Percentiles rank a stretch among this genome's conserved stretches.
Conservation (phyloP, 2,113 vertebrate species). For the Tretioscincus oriximinensis region DNA sequence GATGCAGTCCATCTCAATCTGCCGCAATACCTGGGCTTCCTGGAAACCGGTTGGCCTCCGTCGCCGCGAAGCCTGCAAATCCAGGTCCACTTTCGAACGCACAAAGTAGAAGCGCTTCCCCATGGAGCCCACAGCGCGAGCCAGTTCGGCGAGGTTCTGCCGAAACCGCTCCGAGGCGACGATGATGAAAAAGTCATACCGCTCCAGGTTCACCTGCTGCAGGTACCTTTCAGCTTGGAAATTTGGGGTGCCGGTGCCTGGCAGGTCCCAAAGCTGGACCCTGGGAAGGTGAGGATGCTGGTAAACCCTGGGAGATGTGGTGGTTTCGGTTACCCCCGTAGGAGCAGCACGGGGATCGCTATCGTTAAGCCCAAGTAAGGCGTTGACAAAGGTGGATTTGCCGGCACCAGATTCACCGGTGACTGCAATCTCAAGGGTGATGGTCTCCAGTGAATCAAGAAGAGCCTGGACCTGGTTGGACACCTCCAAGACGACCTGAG, state of each 20-base stretch:
- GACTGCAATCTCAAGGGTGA: slow-evolving; percentile 58
- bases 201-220: slow-evolving; percentile 40
- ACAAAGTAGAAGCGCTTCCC: slow-evolving; percentile 65
- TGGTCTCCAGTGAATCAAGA: slow-evolving; percentile 15
- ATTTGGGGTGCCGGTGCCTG: slow-evolving; percentile 58
- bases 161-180: slow-evolving; percentile 59
- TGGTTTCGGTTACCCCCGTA: slow-evolving; percentile 64
- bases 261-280: slow-evolving; percentile 62
- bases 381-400: slow-evolving; percentile 67
- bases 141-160: slow-evolving; percentile 45
- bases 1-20: background rate
- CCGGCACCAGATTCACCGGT: slow-evolving; percentile 64
- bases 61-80: slow-evolving; percentile 16
- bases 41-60: background rate
- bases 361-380: slow-evolving; percentile 54
- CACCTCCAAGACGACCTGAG: slow-evolving; percentile 1
- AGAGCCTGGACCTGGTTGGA: slow-evolving; percentile 12
- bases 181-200: slow-evolving; percentile 66
- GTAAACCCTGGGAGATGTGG: slow-evolving; percentile 35
- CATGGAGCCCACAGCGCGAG: slow-evolving; percentile 43
- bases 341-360: slow-evolving; percentile 50
- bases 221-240: slow-evolving; percentile 60
- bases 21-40: background rate
- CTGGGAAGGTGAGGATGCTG: slow-evolving; percentile 45
- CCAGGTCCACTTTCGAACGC: slow-evolving; percentile 58